Evolutionary conservation across 2,888 invertebrate species (phyloP), one percentile per base, ranked within the genome.

Genomic region (Pachymerium ferrugineum): DNA sequence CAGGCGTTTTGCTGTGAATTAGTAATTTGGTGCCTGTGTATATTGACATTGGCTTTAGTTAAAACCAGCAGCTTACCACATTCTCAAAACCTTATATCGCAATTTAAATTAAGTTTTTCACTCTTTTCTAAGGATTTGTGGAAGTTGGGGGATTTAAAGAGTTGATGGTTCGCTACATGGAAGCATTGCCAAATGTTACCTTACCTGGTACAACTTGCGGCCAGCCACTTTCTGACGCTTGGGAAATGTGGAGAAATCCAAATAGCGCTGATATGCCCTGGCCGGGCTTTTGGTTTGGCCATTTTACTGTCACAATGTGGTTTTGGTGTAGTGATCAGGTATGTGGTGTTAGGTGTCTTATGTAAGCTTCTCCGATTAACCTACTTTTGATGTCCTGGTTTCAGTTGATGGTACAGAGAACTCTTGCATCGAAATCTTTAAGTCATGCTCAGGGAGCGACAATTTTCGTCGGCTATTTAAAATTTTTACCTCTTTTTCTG

Each of bases 321-420:
- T 85, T 84, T 77, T 84, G 83, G 83, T 83, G 83, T 76, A 79
- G 83, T 14, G 83, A 84, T 77, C 84, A 84, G 81, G 83, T 83
- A 74, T 67, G 35, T 25, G 10, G n/a, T n/a, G n/a, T n/a, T n/a
- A n/a, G n/a, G n/a, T n/a, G n/a, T n/a, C n/a, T n/a, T n/a, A n/a
- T n/a, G n/a, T n/a, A n/a, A n/a, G n/a, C n/a, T n/a, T n/a, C n/a
- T n/a, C n/a, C n/a, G n/a, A n/a, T n/a, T n/a, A n/a, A n/a, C n/a
- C n/a, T n/a, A n/a, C n/a, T n/a, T n/a, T n/a, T n/a, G n/a, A n/a
- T 14, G n/a, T n/a, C n/a, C n/a, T n/a, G n/a, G n/a, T n/a, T n/a
- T n/a, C 38, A 85, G 85, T 84, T 86, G 78, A 86, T 86, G 77
- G 86, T 86, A 0, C 86, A 86, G 79, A 78, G 86, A 25, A 81